Evolutionary conservation across 2,888 invertebrate genomes (phyloP), one percentile per base, ranked within the genome.

Genomic region (Spisula subtruncata): DNA sequence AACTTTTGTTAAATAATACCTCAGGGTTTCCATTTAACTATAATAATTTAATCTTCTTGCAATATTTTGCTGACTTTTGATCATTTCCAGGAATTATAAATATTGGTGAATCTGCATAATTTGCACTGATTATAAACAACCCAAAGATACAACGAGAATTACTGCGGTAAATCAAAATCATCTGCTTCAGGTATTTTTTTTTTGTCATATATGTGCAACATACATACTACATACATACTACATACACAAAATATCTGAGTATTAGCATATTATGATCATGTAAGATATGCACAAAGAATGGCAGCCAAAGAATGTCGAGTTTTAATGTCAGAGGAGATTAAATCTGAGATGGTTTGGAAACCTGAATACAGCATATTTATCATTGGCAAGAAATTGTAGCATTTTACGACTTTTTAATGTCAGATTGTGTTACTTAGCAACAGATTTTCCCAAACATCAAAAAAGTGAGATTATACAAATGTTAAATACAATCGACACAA

Each of bases 351-450:
- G 32, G 16, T 75, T 35, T 32, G 8, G 32, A 75, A 35, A 75
- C 75, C 75, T 75, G 35, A 32, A 75, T 18, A 35, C 75, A 75
- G 12, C 32, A 75, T 75, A 32, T 75, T 75, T 75, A 75, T 75
- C 75, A 75, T 75, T 75, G 32, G 18, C 16, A 35, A 12, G 25
- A 32, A 75, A 35, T 75, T 32, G 75, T 75, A 75, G 14, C 75
- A 75, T 75, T 75, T 75, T 75, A 75, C 35, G 75, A 75, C 32
- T 35, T 75, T 75, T 75, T 75, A 75, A 75, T 75, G 29, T 75
- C 25, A 75, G 29, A 75, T 75, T 75, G 18, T 32, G 75, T 75
- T 75, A 75, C 75, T 4, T 35, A 35, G 75, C 75, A 75, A 75
- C 75, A 32, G 35, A 32, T 6, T 75, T 35, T 75, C 32, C 32